These are phyloP conservation scores for Ichneumon xanthorius DNA, from an alignment of 2,888 invertebrate species.

Conservation along the genomic window DNA sequence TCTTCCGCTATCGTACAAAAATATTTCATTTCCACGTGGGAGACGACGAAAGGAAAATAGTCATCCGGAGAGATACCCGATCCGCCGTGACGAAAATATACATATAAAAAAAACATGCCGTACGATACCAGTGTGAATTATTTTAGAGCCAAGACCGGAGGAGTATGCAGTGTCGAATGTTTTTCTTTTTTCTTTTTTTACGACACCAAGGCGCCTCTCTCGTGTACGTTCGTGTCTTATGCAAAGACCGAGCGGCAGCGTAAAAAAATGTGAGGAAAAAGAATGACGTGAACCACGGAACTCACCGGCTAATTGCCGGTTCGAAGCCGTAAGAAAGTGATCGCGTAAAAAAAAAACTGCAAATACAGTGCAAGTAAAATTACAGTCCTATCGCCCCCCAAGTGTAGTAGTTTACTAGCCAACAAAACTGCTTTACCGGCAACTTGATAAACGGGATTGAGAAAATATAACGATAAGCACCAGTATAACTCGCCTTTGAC, in stretches of 20 bases:
- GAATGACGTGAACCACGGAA: slow-evolving; percentile 11
- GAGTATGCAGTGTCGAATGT: not conserved
- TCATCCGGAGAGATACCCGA: not conserved
- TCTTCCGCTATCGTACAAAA: not conserved
- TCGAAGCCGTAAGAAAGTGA: slow-evolving; percentile 21
- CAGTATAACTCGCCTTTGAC: slow-evolving; percentile 2
- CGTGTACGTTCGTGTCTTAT: slow-evolving; percentile 13
- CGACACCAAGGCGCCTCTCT: not conserved
- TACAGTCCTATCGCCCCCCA: not conserved
- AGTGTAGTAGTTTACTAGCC: not conserved
- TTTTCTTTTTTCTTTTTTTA: slow-evolving; percentile 9
- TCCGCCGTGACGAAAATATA: slow-evolving; percentile 11
- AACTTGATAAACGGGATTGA: not conserved
- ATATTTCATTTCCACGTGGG: not conserved
- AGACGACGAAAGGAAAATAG: not conserved
- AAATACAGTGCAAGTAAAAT: slow-evolving; percentile 17
- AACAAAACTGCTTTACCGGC: not conserved
- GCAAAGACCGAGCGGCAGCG: slow-evolving; percentile 14
- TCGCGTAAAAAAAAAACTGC: not conserved
- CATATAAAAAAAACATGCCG: not conserved
- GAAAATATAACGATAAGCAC: slow-evolving; percentile 1
- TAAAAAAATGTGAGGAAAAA: not conserved
- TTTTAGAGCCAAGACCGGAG: slow-evolving; percentile 17
- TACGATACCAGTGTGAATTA: not conserved
- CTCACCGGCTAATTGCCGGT: slow-evolving; percentile 5